Percentiles rank a stretch among this genome's conserved stretches.
Evolutionary conservation across 1,140 invertebrate species (phyloP).

Genomic region (Drosophila novamexicana): DNA sequence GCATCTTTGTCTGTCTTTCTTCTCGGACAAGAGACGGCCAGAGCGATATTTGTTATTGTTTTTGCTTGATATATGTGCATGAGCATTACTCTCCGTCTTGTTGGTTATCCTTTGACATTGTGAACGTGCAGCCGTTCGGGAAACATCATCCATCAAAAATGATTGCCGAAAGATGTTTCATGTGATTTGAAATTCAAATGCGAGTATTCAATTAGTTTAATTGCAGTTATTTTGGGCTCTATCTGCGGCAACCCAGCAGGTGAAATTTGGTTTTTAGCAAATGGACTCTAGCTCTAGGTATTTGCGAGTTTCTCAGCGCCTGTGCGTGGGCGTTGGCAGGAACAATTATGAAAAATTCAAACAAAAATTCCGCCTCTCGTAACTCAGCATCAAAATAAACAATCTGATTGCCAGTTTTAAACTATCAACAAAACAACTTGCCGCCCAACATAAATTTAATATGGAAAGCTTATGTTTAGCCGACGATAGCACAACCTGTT

Average conservation of each 20-base stretch:
- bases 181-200: constrained; percentile 78
- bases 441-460: constrained; percentile 53
- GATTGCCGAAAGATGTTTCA: constrained; percentile 79
- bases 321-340: constrained; percentile 32
- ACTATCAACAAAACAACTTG: constrained; percentile 5
- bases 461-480: constrained; percentile 69
- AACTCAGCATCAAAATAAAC: neutral
- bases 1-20: constrained; percentile 59
- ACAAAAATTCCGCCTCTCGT: neutral
- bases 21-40: constrained; percentile 32
- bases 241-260: constrained; percentile 45
- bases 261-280: constrained; percentile 44
- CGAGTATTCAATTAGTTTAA: constrained; percentile 79
- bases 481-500: constrained; percentile 67
- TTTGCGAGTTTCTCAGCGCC: constrained; percentile 24
- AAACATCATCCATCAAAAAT: constrained; percentile 82
- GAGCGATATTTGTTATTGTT: constrained; percentile 65
- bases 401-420: constrained; percentile 27
- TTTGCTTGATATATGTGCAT: constrained; percentile 41
- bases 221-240: constrained; percentile 50
- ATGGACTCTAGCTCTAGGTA: constrained; percentile 3
- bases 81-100: constrained; percentile 63
- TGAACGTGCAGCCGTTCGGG: constrained; percentile 57
- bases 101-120: constrained; percentile 77
- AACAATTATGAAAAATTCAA: constrained; percentile 2